A percentile compares a stretch with the other conserved stretches of the same genome.
Evolutionary conservation across 2,797 vertebrate species (phyloP).

Genomic region (Mustela erminea): DNA sequence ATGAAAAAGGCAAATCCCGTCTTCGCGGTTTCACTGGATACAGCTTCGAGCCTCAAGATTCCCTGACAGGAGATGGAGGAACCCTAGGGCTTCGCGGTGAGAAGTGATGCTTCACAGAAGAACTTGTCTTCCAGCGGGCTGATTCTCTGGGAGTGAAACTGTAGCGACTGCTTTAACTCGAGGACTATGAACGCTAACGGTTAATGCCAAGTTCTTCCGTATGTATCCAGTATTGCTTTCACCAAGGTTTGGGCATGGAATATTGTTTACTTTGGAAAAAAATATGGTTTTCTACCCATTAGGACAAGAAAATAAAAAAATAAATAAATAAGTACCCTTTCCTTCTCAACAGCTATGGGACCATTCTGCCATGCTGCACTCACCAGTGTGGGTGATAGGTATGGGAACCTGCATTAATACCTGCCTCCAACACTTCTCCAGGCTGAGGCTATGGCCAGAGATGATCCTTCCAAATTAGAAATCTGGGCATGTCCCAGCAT

Average conservation of each 20-base stretch:
- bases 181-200: neutral
- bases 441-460: neutral
- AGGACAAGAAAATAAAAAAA: neutral
- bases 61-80: neutral
- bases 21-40: neutral
- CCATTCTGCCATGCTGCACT: neutral
- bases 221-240: neutral
- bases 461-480: neutral
- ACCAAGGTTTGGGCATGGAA: neutral
- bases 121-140: neutral
- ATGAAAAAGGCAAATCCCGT: neutral
- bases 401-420: neutral
- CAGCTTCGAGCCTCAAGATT: neutral
- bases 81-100: rapidly evolving
- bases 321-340: neutral
- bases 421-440: neutral
- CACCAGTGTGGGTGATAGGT: rapidly evolving
- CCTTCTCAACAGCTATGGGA: neutral
- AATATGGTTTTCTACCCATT: neutral
- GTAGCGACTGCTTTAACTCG: neutral
- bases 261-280: neutral
- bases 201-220: neutral
- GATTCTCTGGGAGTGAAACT: neutral
- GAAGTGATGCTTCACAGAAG: neutral
- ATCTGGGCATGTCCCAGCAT: neutral